Base-by-base conservation (phyloP, 2,113 vertebrate genomes). In the Catharus bicknelli region DNA sequence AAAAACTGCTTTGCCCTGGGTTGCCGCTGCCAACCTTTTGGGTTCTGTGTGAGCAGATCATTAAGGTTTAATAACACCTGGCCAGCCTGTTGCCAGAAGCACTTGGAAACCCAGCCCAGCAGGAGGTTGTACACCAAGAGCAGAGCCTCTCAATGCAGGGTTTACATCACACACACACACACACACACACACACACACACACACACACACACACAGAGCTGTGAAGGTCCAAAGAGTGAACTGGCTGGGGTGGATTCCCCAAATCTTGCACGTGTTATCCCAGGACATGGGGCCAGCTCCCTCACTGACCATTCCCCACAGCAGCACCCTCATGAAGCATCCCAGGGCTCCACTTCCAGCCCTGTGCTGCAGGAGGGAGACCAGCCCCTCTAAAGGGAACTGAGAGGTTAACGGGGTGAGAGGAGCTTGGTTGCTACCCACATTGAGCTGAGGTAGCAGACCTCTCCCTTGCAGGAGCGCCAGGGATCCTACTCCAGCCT, bases 371-470 rank as follows among this genome's bases (percentile, higher is more conserved):
- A 32, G 67, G 32, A 45, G 8, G 51, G 19, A 50, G 25, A 50
- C 4, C 50, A 32, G 53, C 19, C 21, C 51, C 27, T 48, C 30
- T 21, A 27, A 12, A 5, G 16, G 29, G 42, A 16, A 15, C 38
- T 50, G 83, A 0, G 2, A 76, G n/a, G n/a, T 61, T 55, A 47
- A 42, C 43, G 61, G 64, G 11, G 9, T 74, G 32, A 58, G n/a
- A 64, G 53, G 40, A 32, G 30, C n/a, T 58, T 42, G 32, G 18
- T 8, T 27, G 40, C 43, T 95, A 63, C 63, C 87, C 47, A 42
- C 0, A 0, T 34, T 1, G 7, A 23, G 48, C 40, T 0, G 0
- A 30, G 48, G 59, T 43, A 63, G n/a, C 18, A 19, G 58, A 43
- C 55, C 11, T 61, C 21, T 76, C 47, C 26, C 36, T 70, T 5